A percentile compares a stretch with the other conserved stretches of the same genome.
These are phyloP conservation scores for Apteryx owenii DNA, from an alignment of 2,113 vertebrate species.

Conservation along the genomic window DNA sequence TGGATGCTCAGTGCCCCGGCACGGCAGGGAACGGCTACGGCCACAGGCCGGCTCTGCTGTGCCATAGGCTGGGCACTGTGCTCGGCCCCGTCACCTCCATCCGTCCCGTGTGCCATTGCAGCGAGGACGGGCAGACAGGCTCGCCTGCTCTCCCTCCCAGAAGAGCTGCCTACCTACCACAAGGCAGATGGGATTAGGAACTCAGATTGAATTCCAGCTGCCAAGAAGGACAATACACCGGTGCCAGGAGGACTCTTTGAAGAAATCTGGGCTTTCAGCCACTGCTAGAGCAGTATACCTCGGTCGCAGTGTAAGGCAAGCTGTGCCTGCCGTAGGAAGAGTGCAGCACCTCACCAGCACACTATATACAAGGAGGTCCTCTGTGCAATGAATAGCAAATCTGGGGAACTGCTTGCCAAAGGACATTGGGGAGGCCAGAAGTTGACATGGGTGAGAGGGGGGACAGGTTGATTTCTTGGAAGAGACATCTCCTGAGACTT, in stretches of 20 bases:
- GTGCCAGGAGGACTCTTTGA: conserved; percentile 1
- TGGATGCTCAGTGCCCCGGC: not conserved
- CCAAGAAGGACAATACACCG: not conserved
- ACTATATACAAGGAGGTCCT: rapidly evolving
- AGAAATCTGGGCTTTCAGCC: conserved; percentile 3
- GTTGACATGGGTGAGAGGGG: not conserved
- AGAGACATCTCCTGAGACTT: not conserved
- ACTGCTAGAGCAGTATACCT: not conserved
- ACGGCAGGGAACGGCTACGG: not conserved
- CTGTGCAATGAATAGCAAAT: not conserved
- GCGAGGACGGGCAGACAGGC: not conserved
- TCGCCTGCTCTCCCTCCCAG: rapidly evolving
- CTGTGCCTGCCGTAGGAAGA: not conserved
- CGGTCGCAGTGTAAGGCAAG: rapidly evolving
- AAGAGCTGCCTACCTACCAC: not conserved
- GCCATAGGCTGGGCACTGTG: not conserved
- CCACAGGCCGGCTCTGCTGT: not conserved
- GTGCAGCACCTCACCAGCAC: rapidly evolving
- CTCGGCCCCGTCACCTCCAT: not conserved
- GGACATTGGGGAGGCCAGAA: not conserved
- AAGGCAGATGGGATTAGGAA: not conserved
- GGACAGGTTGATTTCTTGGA: not conserved
- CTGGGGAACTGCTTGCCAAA: not conserved
- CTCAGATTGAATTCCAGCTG: not conserved
- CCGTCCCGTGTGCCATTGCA: not conserved